These are phyloP conservation scores for Phataginus tricuspis DNA, from an alignment of 2,797 vertebrate species.

Conservation along the genomic window DNA sequence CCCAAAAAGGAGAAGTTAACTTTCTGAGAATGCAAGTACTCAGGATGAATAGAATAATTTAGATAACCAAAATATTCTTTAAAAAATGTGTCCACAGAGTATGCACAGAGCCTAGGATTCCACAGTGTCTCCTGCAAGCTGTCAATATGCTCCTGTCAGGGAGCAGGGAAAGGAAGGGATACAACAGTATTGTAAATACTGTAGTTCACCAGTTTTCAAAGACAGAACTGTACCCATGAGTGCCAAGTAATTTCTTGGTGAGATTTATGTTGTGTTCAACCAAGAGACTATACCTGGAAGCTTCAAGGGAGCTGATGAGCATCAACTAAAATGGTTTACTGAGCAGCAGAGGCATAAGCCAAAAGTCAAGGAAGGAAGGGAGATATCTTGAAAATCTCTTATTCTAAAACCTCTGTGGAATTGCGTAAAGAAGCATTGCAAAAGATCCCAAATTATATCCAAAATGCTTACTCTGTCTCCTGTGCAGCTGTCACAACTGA, in stretches of 20 bases:
- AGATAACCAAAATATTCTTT: neutral
- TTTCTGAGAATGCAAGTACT: neutral
- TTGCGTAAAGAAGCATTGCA: neutral
- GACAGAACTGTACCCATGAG: neutral
- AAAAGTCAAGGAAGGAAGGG: neutral
- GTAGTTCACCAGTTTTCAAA: neutral
- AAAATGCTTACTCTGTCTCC: neutral
- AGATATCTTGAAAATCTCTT: neutral
- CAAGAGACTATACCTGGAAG: neutral
- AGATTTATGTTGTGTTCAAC: neutral
- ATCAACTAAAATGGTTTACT: neutral
- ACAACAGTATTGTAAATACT: neutral
- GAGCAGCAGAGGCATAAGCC: neutral
- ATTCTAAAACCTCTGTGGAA: neutral
- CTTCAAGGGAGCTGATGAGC: neutral
- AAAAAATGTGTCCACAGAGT: neutral
- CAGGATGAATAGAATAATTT: neutral
- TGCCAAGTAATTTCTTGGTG: neutral
- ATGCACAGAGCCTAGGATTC: neutral
- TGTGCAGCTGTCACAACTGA: neutral
- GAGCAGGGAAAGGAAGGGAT: slow-evolving; percentile 8
- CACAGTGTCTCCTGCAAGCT: too few species aligned
- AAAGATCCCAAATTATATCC: neutral
- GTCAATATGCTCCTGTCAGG: too few species aligned
- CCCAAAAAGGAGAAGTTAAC: neutral